Base-by-base conservation (phyloP, 2,113 vertebrate genomes). In the Amazona guildingii region DNA sequence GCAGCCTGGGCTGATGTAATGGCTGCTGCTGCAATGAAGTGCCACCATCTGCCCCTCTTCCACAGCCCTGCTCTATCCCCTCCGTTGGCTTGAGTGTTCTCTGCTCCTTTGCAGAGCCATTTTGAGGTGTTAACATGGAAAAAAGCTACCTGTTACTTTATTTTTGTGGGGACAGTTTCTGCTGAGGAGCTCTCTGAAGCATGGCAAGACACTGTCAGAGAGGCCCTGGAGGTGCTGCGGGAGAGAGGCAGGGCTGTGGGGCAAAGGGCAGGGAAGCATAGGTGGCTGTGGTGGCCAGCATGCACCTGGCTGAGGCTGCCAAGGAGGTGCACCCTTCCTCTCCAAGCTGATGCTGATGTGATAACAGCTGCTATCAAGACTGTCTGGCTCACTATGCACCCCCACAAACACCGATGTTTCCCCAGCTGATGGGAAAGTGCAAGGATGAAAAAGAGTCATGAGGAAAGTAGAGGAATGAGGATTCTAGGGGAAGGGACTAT, bases 1-100 rank as follows among this genome's bases (percentile, higher is more conserved):
- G 73, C 86, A 95, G 88, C 64, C 83, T 64, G n/a, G 78, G 69
- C 77, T 92, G 86, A 92, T 67, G 69, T 43, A 94, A 31, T 4
- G 8, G 86, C 83, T 88, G 62, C 82, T 43, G 73, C 68, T 84
- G 69, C 20, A 11, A 66, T 13, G 44, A 8, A 1, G 35, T 69
- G 48, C 39, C 51, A 61, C 43, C 3, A 3, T 15, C 64, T 90
- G 51, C 28, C 39, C 28, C 62, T 81, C 37, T 90, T 20, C 27
- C 43, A 29, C 55, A 46, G 33, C 27, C 61, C 55, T 15, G 9
- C 11, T 61, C 46, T 43, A 19, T 33, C 21, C 69, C 33, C 62
- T 92, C 2, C 0, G 0, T 12, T 72, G 62, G 16, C 61, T 61
- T 11, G 2, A 27, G 29, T 41, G 17, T 15, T 44, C 39, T 75